Evolutionary conservation across 2,797 vertebrate genomes (phyloP).

Genomic region (Mus spretus): DNA sequence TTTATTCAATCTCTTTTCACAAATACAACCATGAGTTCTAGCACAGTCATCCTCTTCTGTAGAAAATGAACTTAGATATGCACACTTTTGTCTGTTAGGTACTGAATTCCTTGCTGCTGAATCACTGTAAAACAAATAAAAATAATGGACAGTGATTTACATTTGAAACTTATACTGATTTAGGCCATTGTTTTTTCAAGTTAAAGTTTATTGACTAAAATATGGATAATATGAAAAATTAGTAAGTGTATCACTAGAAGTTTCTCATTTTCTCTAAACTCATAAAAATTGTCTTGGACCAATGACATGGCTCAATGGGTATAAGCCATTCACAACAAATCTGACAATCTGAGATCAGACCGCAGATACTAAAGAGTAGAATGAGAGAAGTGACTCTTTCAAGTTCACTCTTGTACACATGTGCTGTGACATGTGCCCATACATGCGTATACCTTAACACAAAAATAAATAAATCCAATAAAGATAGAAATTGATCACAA

Average conservation of each 20-base stretch:
- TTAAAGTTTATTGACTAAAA: background rate
- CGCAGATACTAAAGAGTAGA: background rate
- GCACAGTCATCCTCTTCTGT: fast-evolving
- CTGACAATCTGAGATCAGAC: too few species aligned
- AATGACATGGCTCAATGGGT: background rate
- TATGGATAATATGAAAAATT: background rate
- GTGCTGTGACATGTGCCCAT: background rate
- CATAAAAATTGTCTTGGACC: background rate
- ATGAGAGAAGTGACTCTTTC: background rate
- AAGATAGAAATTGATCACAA: background rate
- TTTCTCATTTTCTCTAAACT: background rate
- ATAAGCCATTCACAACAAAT: too few species aligned
- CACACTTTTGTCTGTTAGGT: background rate
- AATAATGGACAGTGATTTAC: background rate
- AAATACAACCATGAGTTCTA: background rate
- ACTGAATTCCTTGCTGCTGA: fast-evolving
- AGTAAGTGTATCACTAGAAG: background rate
- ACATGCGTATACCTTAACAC: background rate
- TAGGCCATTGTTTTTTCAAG: background rate
- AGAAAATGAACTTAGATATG: conserved; percentile 15
- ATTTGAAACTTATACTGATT: background rate
- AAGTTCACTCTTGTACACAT: background rate
- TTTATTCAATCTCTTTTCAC: background rate
- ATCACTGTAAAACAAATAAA: conserved; percentile 37
- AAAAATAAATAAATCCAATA: background rate